Conservation (phyloP, 2,888 invertebrate genomes). For the Temnothorax ravouxi region DNA sequence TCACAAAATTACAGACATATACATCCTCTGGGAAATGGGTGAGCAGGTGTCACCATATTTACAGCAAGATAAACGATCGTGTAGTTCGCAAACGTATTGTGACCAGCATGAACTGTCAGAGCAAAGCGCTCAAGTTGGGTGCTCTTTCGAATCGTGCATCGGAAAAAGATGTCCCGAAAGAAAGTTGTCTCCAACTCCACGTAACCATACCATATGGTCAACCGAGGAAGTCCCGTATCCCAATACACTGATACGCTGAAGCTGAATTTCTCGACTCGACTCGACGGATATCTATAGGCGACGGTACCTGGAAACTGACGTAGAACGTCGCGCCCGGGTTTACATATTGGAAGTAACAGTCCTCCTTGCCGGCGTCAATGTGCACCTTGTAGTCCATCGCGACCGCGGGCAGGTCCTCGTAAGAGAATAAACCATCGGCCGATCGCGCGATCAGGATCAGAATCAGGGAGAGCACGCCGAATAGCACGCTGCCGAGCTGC, state of each 20-base stretch:
- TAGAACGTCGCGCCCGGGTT: constrained; percentile 97
- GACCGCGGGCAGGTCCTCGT: constrained; percentile 95
- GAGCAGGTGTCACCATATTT: background rate
- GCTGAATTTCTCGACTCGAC: background rate
- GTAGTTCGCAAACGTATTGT: background rate
- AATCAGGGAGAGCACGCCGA: constrained; percentile 54
- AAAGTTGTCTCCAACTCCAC: background rate
- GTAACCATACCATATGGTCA: constrained; percentile 49
- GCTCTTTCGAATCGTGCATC: background rate
- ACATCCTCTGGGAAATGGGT: background rate
- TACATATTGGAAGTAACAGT: constrained; percentile 98
- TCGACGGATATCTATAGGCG: background rate
- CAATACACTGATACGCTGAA: background rate
- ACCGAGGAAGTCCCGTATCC: background rate
- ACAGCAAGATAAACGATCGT: background rate
- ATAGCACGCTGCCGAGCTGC: constrained; percentile 40
- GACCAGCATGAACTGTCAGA: background rate
- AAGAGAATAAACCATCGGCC: constrained; percentile 80
- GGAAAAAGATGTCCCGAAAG: background rate
- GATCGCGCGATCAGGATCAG: background rate
- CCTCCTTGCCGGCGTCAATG: constrained; percentile 97
- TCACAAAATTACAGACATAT: background rate
- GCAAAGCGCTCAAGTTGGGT: background rate
- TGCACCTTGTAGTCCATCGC: constrained; percentile 98
- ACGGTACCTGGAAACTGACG: constrained; percentile 95